Evolutionary conservation across 2,888 invertebrate genomes (phyloP).

Genomic region (Polymixis lichenea): DNA sequence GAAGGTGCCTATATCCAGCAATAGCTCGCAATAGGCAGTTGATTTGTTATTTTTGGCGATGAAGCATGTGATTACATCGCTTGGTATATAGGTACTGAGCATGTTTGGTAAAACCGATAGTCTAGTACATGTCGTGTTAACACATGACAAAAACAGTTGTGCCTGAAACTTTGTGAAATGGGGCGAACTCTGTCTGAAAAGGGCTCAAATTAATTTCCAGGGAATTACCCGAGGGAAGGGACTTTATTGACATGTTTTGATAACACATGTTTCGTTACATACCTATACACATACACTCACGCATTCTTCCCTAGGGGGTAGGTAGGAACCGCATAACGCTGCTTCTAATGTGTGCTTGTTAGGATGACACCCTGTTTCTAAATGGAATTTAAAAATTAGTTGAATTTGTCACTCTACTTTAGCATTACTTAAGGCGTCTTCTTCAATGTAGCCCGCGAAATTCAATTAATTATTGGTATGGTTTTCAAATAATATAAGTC

Average conservation of each 20-base stretch:
- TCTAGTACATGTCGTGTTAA: conserved; percentile 6
- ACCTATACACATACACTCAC: not conserved
- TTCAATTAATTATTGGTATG: not conserved
- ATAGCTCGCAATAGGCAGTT: not conserved
- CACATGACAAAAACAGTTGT: conserved; percentile 43
- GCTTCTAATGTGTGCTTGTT: too few relatives aligned
- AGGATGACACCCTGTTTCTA: too few relatives aligned
- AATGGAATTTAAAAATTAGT: too few relatives aligned
- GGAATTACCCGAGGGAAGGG: conserved; percentile 11
- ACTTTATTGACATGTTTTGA: conserved; percentile 43
- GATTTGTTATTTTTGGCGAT: not conserved
- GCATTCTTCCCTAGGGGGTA: not conserved
- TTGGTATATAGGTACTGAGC: not conserved
- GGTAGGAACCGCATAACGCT: not conserved
- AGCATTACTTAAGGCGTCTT: not conserved
- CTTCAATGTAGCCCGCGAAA: not conserved
- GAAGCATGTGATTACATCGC: not conserved
- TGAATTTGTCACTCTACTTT: not conserved
- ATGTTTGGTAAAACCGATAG: conserved; percentile 2
- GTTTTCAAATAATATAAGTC: not conserved
- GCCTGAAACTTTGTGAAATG: conserved; percentile 59
- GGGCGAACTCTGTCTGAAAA: conserved; percentile 44
- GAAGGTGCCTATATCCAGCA: too few relatives aligned
- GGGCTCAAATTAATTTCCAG: conserved; percentile 52
- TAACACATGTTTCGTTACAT: conserved; percentile 28